Base-by-base conservation (phyloP, 30 jellyfish, hydroid and myxozoan genomes). In the Aurelia sp. region DNA sequence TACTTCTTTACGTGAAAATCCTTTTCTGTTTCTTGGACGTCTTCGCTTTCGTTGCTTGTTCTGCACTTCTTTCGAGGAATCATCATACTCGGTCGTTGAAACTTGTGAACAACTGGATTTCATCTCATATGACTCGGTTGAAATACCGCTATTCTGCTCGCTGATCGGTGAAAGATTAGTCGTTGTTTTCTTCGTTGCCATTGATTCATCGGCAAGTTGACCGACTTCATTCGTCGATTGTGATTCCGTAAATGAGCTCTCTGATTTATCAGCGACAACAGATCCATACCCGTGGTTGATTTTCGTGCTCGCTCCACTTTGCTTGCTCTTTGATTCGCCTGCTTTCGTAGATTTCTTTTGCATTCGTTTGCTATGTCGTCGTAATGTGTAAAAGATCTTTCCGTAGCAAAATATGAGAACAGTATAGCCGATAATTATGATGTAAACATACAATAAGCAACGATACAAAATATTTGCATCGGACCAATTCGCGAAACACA, bases 401-500 rank as follows among this genome's bases (percentile, higher is more conserved):
- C 82, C 74, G 40, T 90, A 90, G 27, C 86, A 82, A 76, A 62
- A 21, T 9, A 88, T 58, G 48, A 90, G 50, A 13, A 75, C 82
- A 33, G 97, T 95, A 65, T 84, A 79, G 38, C 74, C 72, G 22
- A 85, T 9, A 12, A 88, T 92, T 18, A 90, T 52, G 11, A 88
- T 78, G 16, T 83, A 24, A 13, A 76, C 33, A 57, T 90, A 90
- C 61, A 90, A 83, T 12, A 90, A 19, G 22, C 51, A 74, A 8
- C 97, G 91, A 79, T 73, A 90, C 58, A 72, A 33, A 7, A 58
- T 22, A 27, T 90, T 84, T 20, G n/a, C 63, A 52, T 67, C 64
- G 4, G 88, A 50, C 97, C 97, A 90, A 58, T 82, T 85, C 15
- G 97, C 85, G 64, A 90, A 90, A 63, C 97, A 90, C 18, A 90